Evolutionary conservation across 1,140 invertebrate species (phyloP).

Genomic region (Galleria mellonella): DNA sequence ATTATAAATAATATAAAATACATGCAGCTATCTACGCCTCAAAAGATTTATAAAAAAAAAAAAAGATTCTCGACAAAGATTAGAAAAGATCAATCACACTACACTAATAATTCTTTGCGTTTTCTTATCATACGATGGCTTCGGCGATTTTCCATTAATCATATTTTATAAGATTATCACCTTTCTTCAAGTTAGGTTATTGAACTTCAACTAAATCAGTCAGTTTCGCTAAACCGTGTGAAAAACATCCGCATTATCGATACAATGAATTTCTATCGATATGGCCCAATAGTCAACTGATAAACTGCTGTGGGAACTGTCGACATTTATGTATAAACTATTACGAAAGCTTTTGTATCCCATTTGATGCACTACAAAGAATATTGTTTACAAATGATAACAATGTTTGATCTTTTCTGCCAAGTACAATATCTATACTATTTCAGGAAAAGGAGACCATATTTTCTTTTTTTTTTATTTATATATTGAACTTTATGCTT

Average conservation of each 20-base stretch:
- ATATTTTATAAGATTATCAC: constrained; percentile 17
- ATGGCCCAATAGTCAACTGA: constrained; percentile 26
- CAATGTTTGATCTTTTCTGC: background rate
- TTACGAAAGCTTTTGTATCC: constrained; percentile 27
- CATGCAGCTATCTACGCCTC: too few species aligned
- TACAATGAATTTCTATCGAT: constrained; percentile 24
- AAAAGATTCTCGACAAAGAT: background rate
- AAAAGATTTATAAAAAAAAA: background rate
- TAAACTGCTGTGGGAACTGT: constrained; percentile 26
- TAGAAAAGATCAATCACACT: background rate
- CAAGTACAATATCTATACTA: too few species aligned
- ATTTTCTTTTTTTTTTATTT: too few species aligned
- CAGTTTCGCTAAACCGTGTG: constrained; percentile 25
- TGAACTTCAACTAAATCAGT: constrained; percentile 38
- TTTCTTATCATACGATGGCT: constrained; percentile 8
- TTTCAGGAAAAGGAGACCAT: too few species aligned
- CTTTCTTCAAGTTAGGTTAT: constrained; percentile 31
- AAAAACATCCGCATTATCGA: constrained; percentile 30
- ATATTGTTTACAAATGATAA: constrained; percentile 13
- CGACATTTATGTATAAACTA: constrained; percentile 4
- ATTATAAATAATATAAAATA: too few species aligned
- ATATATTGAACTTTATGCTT: too few species aligned
- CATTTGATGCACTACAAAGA: constrained; percentile 12
- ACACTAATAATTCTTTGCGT: background rate
- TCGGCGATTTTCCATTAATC: constrained; percentile 1